A percentile compares a stretch with the other conserved stretches of the same genome.
phyloP scores from a whole-genome alignment of 2,888 invertebrate genomes.

The Papilio protenor region DNA sequence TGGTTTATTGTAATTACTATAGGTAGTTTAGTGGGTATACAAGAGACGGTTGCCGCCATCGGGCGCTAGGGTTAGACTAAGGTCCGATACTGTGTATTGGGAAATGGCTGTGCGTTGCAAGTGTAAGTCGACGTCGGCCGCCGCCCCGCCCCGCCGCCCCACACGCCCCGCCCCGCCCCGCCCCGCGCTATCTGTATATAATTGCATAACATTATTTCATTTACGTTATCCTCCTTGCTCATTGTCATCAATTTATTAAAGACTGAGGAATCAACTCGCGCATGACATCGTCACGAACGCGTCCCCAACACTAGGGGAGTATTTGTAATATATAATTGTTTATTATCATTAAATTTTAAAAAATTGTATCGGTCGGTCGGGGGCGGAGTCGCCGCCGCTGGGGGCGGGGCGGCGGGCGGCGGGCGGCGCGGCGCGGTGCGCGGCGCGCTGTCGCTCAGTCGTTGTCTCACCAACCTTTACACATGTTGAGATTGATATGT shows the following conservation, averaged over 20 bases:
- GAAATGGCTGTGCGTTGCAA: conserved; percentile 79
- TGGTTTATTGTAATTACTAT: conserved; percentile 78
- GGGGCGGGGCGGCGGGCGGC: conserved; percentile 55
- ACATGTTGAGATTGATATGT: conserved; percentile 84
- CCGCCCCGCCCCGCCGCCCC: conserved; percentile 54
- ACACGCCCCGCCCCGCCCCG: conserved; percentile 47
- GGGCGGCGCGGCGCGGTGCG: not conserved
- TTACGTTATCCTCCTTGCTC: conserved; percentile 81
- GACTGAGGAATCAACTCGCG: conserved; percentile 84
- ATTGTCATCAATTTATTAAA: conserved; percentile 84
- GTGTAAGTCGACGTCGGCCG: conserved; percentile 73
- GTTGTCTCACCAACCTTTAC: conserved; percentile 81
- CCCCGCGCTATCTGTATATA: conserved; percentile 78
- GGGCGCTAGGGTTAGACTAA: conserved; percentile 70
- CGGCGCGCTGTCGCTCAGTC: conserved; percentile 57
- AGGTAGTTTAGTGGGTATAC: conserved; percentile 74
- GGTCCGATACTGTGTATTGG: conserved; percentile 76
- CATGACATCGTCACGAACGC: conserved; percentile 82
- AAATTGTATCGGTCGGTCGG: conserved; percentile 63
- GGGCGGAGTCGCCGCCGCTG: conserved; percentile 58
- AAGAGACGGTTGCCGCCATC: conserved; percentile 70
- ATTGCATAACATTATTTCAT: conserved; percentile 81
- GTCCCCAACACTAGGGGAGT: conserved; percentile 72
- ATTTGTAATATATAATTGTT: conserved; percentile 72
- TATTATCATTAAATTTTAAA: conserved; percentile 61